These are phyloP conservation scores for Drosophila ficusphila DNA, from an alignment of 1,140 invertebrate species.

Conservation along the genomic window DNA sequence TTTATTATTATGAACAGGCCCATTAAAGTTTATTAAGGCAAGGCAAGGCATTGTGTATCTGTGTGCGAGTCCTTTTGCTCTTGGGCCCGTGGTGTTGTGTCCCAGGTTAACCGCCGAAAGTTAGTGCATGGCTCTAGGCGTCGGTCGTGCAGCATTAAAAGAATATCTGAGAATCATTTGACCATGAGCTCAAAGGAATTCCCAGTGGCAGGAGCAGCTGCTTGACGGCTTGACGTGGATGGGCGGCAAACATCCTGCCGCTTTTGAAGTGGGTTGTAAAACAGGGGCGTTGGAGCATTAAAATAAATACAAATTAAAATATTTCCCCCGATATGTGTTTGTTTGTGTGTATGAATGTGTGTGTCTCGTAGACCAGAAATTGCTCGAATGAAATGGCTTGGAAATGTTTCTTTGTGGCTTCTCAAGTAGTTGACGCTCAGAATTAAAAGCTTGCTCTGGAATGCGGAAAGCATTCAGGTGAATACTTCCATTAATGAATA, in stretches of 20 bases:
- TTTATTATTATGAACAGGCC: slow-evolving; percentile 81
- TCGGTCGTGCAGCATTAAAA: slow-evolving; percentile 55
- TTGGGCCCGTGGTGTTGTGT: slow-evolving; percentile 48
- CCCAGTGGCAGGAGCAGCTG: slow-evolving; percentile 21
- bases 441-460: slow-evolving; percentile 41
- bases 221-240: no score
- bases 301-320: slow-evolving; percentile 82
- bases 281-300: slow-evolving; percentile 72
- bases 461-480: slow-evolving; percentile 25
- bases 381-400: slow-evolving; percentile 70
- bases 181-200: slow-evolving; percentile 77
- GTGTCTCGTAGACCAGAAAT: slow-evolving; percentile 50
- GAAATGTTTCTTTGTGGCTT: slow-evolving; percentile 58
- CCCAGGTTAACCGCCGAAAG: slow-evolving; percentile 67
- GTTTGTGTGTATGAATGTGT: slow-evolving; percentile 3
- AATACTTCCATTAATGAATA: slow-evolving; percentile 18
- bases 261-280: slow-evolving; percentile 59
- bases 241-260: not conserved
- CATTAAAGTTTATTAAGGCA: slow-evolving; percentile 77
- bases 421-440: slow-evolving; percentile 35
- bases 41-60: not conserved
- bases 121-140: slow-evolving; percentile 68
- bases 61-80: slow-evolving; percentile 28
- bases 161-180: slow-evolving; percentile 78
- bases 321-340: slow-evolving; percentile 40